A percentile compares a stretch with the other conserved stretches of the same genome.
These are phyloP conservation scores for Seriola dumerili DNA, from an alignment of 2,113 vertebrate genomes.

Conservation along the genomic window DNA sequence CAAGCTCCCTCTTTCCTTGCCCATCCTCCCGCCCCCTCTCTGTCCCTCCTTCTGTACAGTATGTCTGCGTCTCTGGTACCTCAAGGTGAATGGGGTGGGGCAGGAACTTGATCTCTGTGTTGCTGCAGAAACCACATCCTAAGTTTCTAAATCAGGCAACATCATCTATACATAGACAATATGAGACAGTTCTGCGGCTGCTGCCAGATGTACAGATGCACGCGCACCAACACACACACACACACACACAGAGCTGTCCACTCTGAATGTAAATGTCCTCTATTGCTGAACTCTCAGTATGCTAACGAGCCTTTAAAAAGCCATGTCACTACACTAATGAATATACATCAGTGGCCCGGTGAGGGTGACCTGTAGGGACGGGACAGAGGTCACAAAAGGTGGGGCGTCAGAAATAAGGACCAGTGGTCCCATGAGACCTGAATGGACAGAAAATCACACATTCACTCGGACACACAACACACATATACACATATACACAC, in stretches of 20 bases:
- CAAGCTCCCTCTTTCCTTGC: not conserved
- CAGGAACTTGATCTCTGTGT: conserved; percentile 76
- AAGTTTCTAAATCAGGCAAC: conserved; percentile 80
- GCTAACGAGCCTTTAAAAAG: conserved; percentile 81
- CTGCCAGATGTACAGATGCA: conserved; percentile 55
- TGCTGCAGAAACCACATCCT: conserved; percentile 82
- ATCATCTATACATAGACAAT: conserved; percentile 77
- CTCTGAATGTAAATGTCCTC: conserved; percentile 77
- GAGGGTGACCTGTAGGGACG: conserved; percentile 72
- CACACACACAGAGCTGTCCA: conserved; percentile 40
- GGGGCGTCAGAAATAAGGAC: conserved; percentile 49
- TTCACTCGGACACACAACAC: conserved; percentile 21
- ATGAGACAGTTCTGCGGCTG: conserved; percentile 67
- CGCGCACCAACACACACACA: conserved; percentile 34
- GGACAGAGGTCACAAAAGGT: conserved; percentile 68
- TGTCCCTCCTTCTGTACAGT: conserved; percentile 61
- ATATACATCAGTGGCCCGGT: conserved; percentile 71
- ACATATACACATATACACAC: too few relatives aligned
- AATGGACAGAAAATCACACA: conserved; percentile 66
- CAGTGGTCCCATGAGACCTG: conserved; percentile 55
- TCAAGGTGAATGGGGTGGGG: conserved; percentile 81
- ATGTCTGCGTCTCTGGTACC: conserved; percentile 60
- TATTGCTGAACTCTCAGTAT: conserved; percentile 81
- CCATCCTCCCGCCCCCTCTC: conserved; percentile 3
- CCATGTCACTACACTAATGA: conserved; percentile 78